Evolutionary conservation across 1,140 invertebrate species (phyloP).

Genomic region (Globodera rostochiensis): DNA sequence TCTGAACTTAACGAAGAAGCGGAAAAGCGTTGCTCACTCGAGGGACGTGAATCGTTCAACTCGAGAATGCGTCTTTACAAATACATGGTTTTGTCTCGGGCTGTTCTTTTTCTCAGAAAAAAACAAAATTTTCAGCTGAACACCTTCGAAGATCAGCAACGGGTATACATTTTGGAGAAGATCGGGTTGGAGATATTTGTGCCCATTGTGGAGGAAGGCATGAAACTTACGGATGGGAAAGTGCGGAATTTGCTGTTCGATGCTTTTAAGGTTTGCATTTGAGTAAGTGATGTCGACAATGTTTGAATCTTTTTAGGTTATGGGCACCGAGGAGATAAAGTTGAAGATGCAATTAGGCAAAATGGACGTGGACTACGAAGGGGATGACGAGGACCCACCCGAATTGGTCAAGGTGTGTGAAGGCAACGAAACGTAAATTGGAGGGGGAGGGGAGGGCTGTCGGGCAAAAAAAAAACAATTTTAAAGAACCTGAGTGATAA

Average conservation of each 20-base stretch:
- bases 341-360: slow-evolving; percentile 43
- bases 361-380: slow-evolving; percentile 41
- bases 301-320: slow-evolving; percentile 28
- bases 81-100: slow-evolving; percentile 43
- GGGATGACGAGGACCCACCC: slow-evolving; percentile 47
- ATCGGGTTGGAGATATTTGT: slow-evolving; percentile 50
- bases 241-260: slow-evolving; percentile 38
- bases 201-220: slow-evolving; percentile 35
- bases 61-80: slow-evolving; percentile 47
- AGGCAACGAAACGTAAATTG: not conserved
- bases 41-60: slow-evolving; percentile 21
- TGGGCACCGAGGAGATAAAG: slow-evolving; percentile 39
- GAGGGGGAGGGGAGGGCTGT: not conserved
- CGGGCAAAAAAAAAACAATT: not conserved
- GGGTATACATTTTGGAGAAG: slow-evolving; percentile 33
- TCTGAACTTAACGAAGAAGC: slow-evolving; percentile 18
- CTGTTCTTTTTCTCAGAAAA: slow-evolving; percentile 5
- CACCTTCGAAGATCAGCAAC: slow-evolving; percentile 44
- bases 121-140: slow-evolving; percentile 37
- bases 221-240: slow-evolving; percentile 32
- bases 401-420: slow-evolving; percentile 41
- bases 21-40: slow-evolving; percentile 32
- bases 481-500: not conserved
- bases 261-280: slow-evolving; percentile 36
- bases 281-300: not conserved